A percentile compares a stretch with the other conserved stretches of the same genome.
These are phyloP conservation scores for Python bivittatus DNA, from an alignment of 2,113 vertebrate species.

Conservation along the genomic window DNA sequence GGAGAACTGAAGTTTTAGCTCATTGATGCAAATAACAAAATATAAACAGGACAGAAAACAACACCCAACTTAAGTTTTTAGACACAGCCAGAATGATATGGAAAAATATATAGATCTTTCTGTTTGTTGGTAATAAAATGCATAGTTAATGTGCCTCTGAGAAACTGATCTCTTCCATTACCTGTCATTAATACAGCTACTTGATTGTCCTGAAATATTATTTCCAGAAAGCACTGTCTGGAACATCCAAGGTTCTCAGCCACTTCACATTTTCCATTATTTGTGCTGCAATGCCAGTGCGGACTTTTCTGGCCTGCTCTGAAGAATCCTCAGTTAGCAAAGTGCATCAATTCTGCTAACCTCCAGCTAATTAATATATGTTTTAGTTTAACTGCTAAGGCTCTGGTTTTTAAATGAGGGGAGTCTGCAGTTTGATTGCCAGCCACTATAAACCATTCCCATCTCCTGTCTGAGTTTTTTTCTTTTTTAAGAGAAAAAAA, in stretches of 20 bases:
- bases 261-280: not conserved
- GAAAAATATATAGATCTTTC: not conserved
- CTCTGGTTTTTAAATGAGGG: not conserved
- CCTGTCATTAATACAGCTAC: not conserved
- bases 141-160: not conserved
- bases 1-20: not conserved
- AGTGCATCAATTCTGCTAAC: not conserved
- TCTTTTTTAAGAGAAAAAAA: not conserved
- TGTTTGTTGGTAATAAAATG: not conserved
- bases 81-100: not conserved
- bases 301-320: not conserved
- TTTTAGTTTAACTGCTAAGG: not conserved
- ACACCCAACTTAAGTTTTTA: not conserved
- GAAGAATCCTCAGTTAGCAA: not conserved
- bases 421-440: not conserved
- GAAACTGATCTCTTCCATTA: not conserved
- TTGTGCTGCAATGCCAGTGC: not conserved
- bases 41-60: not conserved
- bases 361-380: not conserved
- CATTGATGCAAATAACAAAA: not conserved
- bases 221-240: conserved; percentile 3
- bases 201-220: conserved; percentile 1
- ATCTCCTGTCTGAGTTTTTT: not conserved
- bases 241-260: conserved; percentile 1
- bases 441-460: not conserved